A percentile compares a stretch with the other conserved stretches of the same genome.
Evolutionary conservation across 2,888 invertebrate genomes (phyloP).

Genomic region (Scaptomyza parva): DNA sequence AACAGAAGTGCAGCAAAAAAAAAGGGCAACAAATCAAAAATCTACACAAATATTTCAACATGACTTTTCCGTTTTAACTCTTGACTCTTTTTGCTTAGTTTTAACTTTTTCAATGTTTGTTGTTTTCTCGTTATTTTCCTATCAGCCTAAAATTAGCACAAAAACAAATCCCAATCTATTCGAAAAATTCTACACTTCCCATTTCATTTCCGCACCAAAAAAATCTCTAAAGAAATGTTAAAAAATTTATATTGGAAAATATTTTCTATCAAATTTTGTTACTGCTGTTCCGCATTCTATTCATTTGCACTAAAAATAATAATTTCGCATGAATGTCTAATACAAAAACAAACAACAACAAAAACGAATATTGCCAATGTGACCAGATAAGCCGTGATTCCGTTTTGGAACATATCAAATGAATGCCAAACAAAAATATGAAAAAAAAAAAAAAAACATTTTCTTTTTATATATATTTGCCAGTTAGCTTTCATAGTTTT

Average conservation of each 20-base stretch:
- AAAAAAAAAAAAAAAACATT: background rate
- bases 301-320: conserved; percentile 35
- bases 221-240: background rate
- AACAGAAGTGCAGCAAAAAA: background rate
- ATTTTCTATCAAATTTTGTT: background rate
- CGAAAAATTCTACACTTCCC: background rate
- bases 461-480: background rate
- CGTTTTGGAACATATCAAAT: conserved; percentile 30
- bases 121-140: background rate
- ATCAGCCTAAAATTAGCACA: background rate
- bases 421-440: background rate
- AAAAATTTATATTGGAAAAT: background rate
- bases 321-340: conserved; percentile 39
- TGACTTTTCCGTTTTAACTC: background rate
- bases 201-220: background rate
- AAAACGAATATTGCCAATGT: conserved; percentile 26
- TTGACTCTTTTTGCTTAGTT: background rate
- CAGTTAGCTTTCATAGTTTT: conserved; percentile 13
- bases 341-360: conserved; percentile 23
- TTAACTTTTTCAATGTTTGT: background rate
- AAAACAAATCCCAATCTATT: no score
- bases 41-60: background rate
- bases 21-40: conserved; percentile 23
- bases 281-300: conserved; percentile 35
- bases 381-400: conserved; percentile 57